phyloP scores from a whole-genome alignment of 2,888 invertebrate genomes.

The Venusia cambrica region DNA sequence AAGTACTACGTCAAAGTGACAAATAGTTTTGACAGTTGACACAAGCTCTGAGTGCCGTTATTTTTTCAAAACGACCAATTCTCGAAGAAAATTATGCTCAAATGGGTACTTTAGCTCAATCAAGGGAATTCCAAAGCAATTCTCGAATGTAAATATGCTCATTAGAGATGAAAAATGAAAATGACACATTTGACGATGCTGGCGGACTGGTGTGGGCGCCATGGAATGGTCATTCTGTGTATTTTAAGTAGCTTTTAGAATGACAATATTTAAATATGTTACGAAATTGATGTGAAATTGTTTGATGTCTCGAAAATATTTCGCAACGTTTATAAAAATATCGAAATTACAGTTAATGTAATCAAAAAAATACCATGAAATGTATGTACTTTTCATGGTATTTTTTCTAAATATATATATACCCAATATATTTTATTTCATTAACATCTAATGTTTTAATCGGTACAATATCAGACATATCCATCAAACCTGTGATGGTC shows the following conservation, averaged over 20 bases:
- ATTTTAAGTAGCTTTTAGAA: conserved; percentile 10
- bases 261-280: conserved; percentile 5
- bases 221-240: conserved; percentile 7
- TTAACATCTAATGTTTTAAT: no score
- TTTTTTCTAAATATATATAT: no score
- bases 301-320: no score
- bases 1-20: conserved; percentile 47
- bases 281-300: conserved; percentile 4
- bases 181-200: conserved; percentile 9
- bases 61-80: conserved; percentile 27
- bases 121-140: conserved; percentile 29
- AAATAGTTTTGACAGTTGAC: conserved; percentile 41
- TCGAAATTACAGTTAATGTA: no score
- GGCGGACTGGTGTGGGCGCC: conserved; percentile 10
- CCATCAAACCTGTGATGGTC: conserved; percentile 9
- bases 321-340: no score
- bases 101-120: conserved; percentile 24
- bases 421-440: no score
- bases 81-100: conserved; percentile 22
- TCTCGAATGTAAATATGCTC: conserved; percentile 29
- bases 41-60: conserved; percentile 22
- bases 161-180: conserved; percentile 30
- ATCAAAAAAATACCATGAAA: no score
- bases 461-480: conserved; percentile 3
- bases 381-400: no score